Evolutionary conservation across 2,797 vertebrate species (phyloP).

Genomic region (Sitta carolinensis): DNA sequence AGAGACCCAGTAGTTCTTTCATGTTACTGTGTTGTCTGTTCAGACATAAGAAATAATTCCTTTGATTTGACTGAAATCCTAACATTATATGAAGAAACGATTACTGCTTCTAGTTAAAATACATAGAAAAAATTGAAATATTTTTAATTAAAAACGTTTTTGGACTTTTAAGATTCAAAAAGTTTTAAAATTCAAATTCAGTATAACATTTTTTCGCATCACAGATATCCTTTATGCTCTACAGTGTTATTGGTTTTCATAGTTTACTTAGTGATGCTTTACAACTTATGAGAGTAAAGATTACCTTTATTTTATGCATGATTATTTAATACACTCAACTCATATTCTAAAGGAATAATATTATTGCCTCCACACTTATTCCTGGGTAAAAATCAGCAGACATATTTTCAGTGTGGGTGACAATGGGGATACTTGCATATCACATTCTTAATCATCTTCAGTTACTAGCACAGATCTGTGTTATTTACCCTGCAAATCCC

Average conservation of each 20-base stretch:
- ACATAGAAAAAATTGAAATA: not conserved
- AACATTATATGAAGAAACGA: not conserved
- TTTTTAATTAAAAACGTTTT: not conserved
- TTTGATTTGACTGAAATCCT: not conserved
- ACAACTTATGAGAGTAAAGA: not conserved
- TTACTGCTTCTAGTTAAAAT: not conserved
- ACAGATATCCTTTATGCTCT: not conserved
- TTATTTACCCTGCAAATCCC: not conserved
- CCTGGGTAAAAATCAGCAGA: not conserved
- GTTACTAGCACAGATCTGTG: not conserved
- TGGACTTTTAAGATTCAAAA: not conserved
- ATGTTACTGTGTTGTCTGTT: accelerated
- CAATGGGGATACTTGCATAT: not conserved
- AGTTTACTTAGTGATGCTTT: not conserved
- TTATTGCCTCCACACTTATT: not conserved
- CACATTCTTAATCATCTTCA: not conserved
- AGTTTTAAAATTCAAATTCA: not conserved
- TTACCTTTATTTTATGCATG: not conserved
- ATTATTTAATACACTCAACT: not conserved
- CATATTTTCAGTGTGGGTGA: not conserved
- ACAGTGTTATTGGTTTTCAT: not conserved
- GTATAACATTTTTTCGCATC: not conserved
- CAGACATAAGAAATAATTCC: not conserved
- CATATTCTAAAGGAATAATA: not conserved
- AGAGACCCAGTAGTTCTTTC: not conserved